Evolutionary conservation across 2,113 vertebrate species (phyloP), one percentile per base, ranked within the genome.

Genomic region (Trematocara stigmaticum): DNA sequence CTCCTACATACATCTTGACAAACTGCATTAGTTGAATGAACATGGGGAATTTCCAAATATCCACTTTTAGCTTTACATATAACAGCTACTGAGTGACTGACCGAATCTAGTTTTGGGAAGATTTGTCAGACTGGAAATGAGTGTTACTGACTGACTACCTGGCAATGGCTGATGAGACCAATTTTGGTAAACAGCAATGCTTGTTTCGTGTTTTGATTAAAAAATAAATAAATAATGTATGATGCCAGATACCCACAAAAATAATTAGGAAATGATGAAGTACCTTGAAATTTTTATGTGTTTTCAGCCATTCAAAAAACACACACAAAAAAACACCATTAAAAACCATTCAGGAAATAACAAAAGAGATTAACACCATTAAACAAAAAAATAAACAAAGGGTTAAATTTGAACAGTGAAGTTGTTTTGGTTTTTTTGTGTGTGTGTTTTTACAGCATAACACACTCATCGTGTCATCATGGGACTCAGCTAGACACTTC

Each of bases 41-140:
- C 20, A 8, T 23, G 26, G 95, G 95, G 94, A 89, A 88, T 89
- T 95, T 95, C 95, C 93, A 89, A 91, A 94, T 90, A 84, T 93
- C 88, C 80, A 89, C 83, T 90, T 93, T 89, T 88, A 93, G 78
- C 38, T 79, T 87, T 84, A 84, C 78, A 57, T 66, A 40, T 86
- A 88, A 88, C 4, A 92, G 7, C 31, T 76, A 82, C 79, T 82
- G 57, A 85, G 61, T 45, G 29, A 49, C 7, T 53, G 29, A 42
- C 6, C 80, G 69, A 86, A 84, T 83, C 49, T 26, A 52, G 11
- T 69, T 87, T 84, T 85, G 64, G 87, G 52, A 29, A 31, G 2
- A 38, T 78, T 20, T 74, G 56, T 90, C 38, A 55, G 6, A 26
- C 5, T 59, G 18, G 2, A 71, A 20, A 42, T 40, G 40, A 2